Evolutionary conservation across 2,113 vertebrate species (phyloP), one percentile per base, ranked within the genome.

Genomic region (Upupa epops): DNA sequence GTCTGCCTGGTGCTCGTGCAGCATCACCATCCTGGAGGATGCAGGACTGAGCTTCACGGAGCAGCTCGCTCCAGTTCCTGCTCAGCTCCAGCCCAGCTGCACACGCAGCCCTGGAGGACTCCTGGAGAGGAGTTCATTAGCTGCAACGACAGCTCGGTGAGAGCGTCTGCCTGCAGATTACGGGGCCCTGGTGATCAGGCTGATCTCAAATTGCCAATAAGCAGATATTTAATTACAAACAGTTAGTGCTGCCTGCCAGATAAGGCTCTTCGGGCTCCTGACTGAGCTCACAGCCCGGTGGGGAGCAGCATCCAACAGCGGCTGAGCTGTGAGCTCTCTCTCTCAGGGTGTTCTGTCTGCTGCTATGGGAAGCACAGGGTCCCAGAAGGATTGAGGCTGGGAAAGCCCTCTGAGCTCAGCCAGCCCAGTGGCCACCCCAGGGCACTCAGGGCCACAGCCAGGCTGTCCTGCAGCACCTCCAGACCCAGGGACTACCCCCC

Each of bases 201-300:
- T 71, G 85, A 48, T 79, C 91, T 89, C 91, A 86, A 86, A 91
- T 83, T 71, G 63, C 76, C 77, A 91, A 83, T 74, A 83, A 83
- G 81, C 68, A 93, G 85, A 78, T 86, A 82, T 79, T 91, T 95
- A 86, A 95, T 95, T 86, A 86, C 88, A 70, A 95, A 79, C 84
- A 91, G 72, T 85, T 83, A 74, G 70, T 88, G 75, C 80, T 65
- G 11, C 72, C 84, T 61, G 52, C 32, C 81, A 71, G 84, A 83
- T 75, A 79, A 86, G 40, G 68, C 52, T 68, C 68, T 83, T 61
- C 17, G 14, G 6, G 81, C 81, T 86, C 69, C 72, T 75, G 52
- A n/a, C 68, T 86, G 26, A 75, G 76, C 81, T 78, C 75, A 32
- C 34, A 36, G 56, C 52, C 61, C 59, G 7, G 17, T 1, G 5